Evolutionary conservation across 2,113 vertebrate genomes (phyloP).

Genomic region (Nerophis lumbriciformis): DNA sequence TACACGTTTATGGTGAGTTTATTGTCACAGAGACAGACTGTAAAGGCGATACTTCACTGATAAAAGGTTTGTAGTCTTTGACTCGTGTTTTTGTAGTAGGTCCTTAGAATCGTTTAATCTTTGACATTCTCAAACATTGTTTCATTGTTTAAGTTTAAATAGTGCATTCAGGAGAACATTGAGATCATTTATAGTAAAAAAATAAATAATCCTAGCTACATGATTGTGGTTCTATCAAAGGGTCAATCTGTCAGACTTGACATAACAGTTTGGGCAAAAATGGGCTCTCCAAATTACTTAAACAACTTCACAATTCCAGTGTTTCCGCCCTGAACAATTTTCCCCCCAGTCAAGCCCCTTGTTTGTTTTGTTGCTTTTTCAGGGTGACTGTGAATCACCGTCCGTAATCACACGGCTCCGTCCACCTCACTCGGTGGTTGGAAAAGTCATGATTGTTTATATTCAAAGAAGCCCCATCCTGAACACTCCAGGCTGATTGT

Average conservation of each 20-base stretch:
- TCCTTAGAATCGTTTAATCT: too few species aligned
- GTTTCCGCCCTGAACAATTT: background rate
- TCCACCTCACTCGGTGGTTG: slow-evolving; percentile 26
- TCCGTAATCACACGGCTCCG: slow-evolving; percentile 32
- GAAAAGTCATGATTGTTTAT: slow-evolving; percentile 59
- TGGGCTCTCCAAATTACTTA: background rate
- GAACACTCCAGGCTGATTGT: slow-evolving; percentile 62
- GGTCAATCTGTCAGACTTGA: background rate
- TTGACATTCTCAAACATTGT: too few species aligned
- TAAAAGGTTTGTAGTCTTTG: too few species aligned
- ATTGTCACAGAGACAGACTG: too few species aligned
- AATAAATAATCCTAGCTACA: background rate
- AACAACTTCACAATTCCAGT: background rate
- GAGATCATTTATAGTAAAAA: too few species aligned
- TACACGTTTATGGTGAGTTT: too few species aligned
- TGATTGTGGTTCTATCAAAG: too few species aligned
- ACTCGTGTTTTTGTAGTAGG: too few species aligned
- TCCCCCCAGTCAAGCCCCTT: slow-evolving; percentile 2
- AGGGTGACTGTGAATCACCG: slow-evolving; percentile 22
- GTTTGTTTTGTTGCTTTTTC: slow-evolving; percentile 9
- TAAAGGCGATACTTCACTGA: too few species aligned
- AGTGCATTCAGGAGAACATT: too few species aligned
- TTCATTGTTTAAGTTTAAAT: too few species aligned
- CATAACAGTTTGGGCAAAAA: background rate
- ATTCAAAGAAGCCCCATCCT: slow-evolving; percentile 63